These are phyloP conservation scores for Syngnathus acus DNA, from an alignment of 2,797 vertebrate species.

Conservation along the genomic window DNA sequence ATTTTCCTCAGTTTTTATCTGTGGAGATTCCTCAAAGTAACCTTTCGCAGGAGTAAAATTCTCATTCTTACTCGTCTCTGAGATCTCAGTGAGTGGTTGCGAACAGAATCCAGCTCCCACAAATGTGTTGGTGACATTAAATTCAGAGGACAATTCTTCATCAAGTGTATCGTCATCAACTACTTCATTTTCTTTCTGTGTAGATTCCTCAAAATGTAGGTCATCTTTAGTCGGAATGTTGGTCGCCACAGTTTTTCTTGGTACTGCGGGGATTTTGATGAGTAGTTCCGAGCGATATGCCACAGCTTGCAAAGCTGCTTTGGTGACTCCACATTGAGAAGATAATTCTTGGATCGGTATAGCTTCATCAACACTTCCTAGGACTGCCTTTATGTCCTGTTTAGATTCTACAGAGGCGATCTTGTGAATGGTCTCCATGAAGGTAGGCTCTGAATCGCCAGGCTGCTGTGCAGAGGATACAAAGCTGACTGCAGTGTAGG, in stretches of 20 bases:
- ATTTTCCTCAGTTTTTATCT: background rate
- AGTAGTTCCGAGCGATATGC: background rate
- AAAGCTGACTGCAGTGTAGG: background rate
- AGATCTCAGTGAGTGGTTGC: background rate
- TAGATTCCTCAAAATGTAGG: slow-evolving; percentile 10
- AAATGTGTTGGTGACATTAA: background rate
- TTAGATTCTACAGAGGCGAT: background rate
- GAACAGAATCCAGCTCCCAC: background rate
- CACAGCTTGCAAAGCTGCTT: background rate
- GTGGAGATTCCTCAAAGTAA: background rate
- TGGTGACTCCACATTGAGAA: background rate
- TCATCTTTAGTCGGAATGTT: background rate
- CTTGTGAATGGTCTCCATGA: background rate
- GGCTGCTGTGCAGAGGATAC: background rate
- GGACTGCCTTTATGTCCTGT: background rate
- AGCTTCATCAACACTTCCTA: background rate
- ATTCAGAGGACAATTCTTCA: background rate
- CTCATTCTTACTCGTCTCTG: background rate
- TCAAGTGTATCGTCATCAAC: slow-evolving; percentile 1
- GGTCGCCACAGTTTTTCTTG: background rate
- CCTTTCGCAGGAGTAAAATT: background rate
- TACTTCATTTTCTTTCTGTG: slow-evolving; percentile 2
- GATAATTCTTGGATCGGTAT: background rate
- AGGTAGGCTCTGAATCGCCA: background rate
- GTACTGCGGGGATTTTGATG: slow-evolving; percentile 5